Base-by-base conservation (phyloP, 1,140 invertebrate genomes). In the Maniola jurtina region DNA sequence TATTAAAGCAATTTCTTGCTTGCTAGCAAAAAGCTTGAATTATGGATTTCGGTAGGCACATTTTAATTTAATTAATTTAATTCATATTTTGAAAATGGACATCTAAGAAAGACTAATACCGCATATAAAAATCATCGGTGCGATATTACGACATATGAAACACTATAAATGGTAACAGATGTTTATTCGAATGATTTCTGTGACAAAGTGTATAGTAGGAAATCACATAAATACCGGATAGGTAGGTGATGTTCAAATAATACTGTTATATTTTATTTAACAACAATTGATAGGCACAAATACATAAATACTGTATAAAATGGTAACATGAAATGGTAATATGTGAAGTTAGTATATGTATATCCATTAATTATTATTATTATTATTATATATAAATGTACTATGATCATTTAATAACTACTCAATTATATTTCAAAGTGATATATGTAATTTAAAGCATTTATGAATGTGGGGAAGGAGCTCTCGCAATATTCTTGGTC, bases 251-350 rank as follows among this genome's bases (percentile, higher is more conserved):
- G 56, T 34, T 61, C 65, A 71, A 67, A 72, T 72, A 72, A 72
- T 72, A 72, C 70, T 72, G 70, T 65, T 36, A 57, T 56, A 72
- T 66, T 34, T 48, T 42, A 50, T 47, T 42, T 8, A 61, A 52
- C 54, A 61, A 56, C 36, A 67, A 64, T 57, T 36, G 0, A 57
- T 61, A 11, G 52, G 42, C 60, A 67, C 55, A 71, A 70, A 64
- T 63, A 67, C 67, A 72, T 72, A 71, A 66, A 73, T 73, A 73
- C 65, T 67, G 67, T 64, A 64, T 68, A 64, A 59, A 62, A 71
- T 69, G 64, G 70, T 69, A 75, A 64, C 70, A 62, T 56, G 36
- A 57, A 62, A 69, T 66, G 64, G 64, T 64, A 72, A 70, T 57
- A 14, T 57, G 35, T 42, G 16, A 61, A 42, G n/a, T n/a, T n/a